A percentile compares a stretch with the other conserved stretches of the same genome.
phyloP scores from a whole-genome alignment of 2,797 vertebrate genomes.

The Microctenopoma stevenorrisi region DNA sequence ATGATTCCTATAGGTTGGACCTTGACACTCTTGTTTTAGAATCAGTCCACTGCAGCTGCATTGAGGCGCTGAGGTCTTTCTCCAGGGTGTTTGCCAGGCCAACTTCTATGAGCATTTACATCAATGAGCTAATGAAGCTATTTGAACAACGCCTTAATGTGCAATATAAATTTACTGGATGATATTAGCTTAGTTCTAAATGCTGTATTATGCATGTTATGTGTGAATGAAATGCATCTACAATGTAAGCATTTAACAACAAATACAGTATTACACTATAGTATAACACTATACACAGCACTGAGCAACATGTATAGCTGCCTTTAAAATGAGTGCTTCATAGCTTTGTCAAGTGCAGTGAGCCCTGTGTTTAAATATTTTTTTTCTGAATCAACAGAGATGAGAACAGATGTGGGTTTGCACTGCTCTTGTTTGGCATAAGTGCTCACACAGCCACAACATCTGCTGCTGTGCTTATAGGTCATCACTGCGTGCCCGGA shows the following conservation, averaged over 20 bases:
- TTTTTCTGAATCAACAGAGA: conserved; percentile 71
- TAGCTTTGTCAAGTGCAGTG: conserved; percentile 17
- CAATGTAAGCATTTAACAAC: not conserved
- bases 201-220: conserved; percentile 6
- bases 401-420: conserved; percentile 67
- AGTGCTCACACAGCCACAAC: conserved; percentile 66
- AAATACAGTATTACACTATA: not conserved
- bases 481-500: conserved; percentile 55
- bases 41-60: conserved; percentile 34
- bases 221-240: conserved; percentile 3
- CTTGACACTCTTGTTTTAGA: conserved; percentile 35
- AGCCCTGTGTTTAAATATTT: conserved; percentile 20
- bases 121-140: conserved; percentile 34
- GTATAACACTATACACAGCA: not conserved
- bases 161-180: conserved; percentile 17
- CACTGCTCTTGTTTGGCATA: conserved; percentile 60
- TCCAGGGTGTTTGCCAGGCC: not conserved
- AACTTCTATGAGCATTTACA: conserved; percentile 23
- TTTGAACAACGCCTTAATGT: conserved; percentile 17
- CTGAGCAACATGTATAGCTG: not conserved
- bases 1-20: conserved; percentile 49
- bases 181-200: not conserved
- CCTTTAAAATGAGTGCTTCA: conserved; percentile 12
- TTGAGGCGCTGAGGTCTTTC: conserved; percentile 28
- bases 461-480: conserved; percentile 69